Conservation (phyloP, 2,113 vertebrate species). For the Marmota flaviventris region DNA sequence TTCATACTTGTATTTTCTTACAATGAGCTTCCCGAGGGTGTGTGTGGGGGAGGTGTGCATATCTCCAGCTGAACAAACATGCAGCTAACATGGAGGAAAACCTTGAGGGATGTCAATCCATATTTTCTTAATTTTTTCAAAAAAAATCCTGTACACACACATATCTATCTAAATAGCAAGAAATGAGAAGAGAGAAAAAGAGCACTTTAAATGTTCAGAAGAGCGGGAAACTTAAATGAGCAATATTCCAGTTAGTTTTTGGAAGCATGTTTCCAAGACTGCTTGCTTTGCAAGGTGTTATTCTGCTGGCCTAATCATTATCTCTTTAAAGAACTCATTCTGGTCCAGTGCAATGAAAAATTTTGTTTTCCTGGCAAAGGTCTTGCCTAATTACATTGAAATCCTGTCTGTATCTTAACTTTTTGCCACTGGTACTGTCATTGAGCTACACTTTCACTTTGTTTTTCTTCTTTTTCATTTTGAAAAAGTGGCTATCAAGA, state of each 20-base stretch:
- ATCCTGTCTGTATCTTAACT: background rate
- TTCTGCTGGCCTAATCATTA: background rate
- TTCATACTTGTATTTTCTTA: background rate
- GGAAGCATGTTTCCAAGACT: background rate
- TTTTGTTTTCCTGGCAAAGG: background rate
- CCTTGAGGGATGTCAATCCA: background rate
- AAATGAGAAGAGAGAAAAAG: background rate
- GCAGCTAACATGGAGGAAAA: background rate
- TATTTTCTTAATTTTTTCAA: background rate
- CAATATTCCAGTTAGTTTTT: background rate
- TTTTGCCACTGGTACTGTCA: background rate
- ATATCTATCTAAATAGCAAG: background rate
- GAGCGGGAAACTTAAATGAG: background rate
- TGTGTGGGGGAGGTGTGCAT: fast-evolving
- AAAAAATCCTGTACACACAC: background rate
- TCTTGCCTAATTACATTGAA: background rate
- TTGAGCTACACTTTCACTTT: background rate
- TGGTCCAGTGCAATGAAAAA: background rate
- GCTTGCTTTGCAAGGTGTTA: background rate
- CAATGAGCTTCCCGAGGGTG: background rate
- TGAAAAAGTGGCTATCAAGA: background rate
- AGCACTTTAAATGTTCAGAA: background rate
- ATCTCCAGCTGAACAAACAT: background rate
- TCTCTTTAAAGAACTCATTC: background rate
- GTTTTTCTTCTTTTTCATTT: background rate